Percentiles rank a stretch among this genome's conserved stretches.
Conservation (phyloP, 2,797 vertebrate species). For the Phaenicophaeus curvirostris region DNA sequence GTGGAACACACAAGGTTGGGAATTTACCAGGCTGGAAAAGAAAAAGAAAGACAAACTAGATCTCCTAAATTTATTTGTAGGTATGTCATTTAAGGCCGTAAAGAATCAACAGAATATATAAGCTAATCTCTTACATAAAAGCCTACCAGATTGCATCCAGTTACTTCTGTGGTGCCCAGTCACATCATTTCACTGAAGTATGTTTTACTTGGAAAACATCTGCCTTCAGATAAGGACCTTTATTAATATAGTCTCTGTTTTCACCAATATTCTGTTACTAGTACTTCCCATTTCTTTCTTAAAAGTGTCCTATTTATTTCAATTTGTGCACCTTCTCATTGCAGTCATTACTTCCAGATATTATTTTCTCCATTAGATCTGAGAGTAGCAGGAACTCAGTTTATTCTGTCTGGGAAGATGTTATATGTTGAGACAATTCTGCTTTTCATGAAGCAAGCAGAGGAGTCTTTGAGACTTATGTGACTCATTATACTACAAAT, state of each 20-base stretch:
- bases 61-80: background rate
- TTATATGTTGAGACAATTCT: background rate
- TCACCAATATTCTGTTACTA: background rate
- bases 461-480: background rate
- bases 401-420: background rate
- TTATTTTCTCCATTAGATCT: background rate
- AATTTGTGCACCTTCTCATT: background rate
- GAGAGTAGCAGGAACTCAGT: background rate
- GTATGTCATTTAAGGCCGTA: background rate
- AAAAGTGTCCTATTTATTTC: background rate
- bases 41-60: background rate
- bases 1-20: background rate
- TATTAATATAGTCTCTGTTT: background rate
- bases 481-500: background rate
- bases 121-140: background rate
- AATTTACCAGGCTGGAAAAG: background rate
- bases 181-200: background rate
- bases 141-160: background rate
- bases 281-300: background rate
- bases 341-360: background rate
- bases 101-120: background rate
- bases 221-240: background rate
- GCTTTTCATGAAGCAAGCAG: background rate
- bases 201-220: background rate
- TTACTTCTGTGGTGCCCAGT: background rate